Percentiles rank a stretch among this genome's conserved stretches.
These are phyloP conservation scores for Drosophila truncata DNA, from an alignment of 1,140 invertebrate species.

Conservation along the genomic window DNA sequence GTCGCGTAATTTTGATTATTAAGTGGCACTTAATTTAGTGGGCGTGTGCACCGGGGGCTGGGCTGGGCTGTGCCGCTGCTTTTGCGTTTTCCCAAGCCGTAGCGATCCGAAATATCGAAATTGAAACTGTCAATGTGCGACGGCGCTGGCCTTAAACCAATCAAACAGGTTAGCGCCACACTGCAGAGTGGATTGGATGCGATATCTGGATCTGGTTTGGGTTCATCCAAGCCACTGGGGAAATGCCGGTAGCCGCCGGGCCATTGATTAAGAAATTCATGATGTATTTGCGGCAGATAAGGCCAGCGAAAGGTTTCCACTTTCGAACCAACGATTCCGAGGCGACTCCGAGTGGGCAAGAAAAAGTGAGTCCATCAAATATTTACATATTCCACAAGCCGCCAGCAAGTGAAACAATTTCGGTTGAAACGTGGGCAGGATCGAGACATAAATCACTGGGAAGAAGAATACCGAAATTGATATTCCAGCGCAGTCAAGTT, in stretches of 20 bases:
- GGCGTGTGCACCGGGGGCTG: constrained; percentile 59
- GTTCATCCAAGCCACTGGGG: constrained; percentile 57
- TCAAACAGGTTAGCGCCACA: constrained; percentile 45
- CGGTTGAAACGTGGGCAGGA: constrained; percentile 40
- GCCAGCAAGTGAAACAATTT: constrained; percentile 25
- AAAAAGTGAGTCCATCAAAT: constrained; percentile 46
- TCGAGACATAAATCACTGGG: constrained; percentile 27
- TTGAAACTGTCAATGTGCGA: constrained; percentile 60
- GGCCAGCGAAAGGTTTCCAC: constrained; percentile 58
- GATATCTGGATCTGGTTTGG: constrained; percentile 55
- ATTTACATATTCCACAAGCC: constrained; percentile 47
- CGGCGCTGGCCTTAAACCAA: constrained; percentile 39
- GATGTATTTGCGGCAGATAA: constrained; percentile 74
- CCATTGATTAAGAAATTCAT: constrained; percentile 75
- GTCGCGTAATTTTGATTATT: constrained; percentile 82
- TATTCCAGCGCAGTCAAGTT: constrained; percentile 2
- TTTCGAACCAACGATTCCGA: constrained; percentile 19
- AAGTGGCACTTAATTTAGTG: constrained; percentile 81
- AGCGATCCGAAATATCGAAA: constrained; percentile 67
- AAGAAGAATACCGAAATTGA: constrained; percentile 14
- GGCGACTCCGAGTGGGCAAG: constrained; percentile 22
- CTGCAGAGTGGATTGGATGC: constrained; percentile 22
- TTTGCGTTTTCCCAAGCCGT: constrained; percentile 56
- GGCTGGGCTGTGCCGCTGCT: neutral
- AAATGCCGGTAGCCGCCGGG: constrained; percentile 70